Conservation (phyloP, 2,888 invertebrate genomes). For the Empis livida region DNA sequence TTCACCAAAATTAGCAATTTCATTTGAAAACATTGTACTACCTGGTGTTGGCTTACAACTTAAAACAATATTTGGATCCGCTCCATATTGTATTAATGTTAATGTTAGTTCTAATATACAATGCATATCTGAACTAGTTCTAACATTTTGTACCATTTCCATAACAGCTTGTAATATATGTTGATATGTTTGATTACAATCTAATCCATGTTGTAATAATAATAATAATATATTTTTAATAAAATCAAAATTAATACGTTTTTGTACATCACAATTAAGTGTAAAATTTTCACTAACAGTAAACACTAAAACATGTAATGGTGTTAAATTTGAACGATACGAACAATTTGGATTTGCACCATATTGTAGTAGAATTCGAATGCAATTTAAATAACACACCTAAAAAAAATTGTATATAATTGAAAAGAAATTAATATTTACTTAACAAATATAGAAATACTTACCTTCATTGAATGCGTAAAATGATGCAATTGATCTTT, state of each 20-base stretch:
- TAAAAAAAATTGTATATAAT: conserved; percentile 20
- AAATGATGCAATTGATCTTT: conserved; percentile 60
- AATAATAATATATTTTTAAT: conserved; percentile 53
- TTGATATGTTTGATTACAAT: conserved; percentile 52
- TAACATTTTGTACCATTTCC: conserved; percentile 56
- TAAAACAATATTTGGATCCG: conserved; percentile 54
- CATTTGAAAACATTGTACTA: conserved; percentile 33
- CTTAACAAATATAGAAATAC: background rate
- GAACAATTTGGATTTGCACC: conserved; percentile 64
- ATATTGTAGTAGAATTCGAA: conserved; percentile 51
- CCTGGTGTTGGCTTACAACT: conserved; percentile 33
- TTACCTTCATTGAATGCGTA: conserved; percentile 59
- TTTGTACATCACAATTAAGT: conserved; percentile 51
- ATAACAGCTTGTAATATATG: conserved; percentile 57
- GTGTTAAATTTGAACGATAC: conserved; percentile 52
- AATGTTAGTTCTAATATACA: conserved; percentile 56
- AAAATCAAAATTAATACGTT: conserved; percentile 54
- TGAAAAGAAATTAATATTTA: no score
- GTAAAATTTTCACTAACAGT: conserved; percentile 59
- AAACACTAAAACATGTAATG: conserved; percentile 55
- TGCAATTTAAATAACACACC: conserved; percentile 59
- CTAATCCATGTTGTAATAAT: conserved; percentile 52
- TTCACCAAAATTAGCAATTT: conserved; percentile 33
- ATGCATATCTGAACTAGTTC: conserved; percentile 50
- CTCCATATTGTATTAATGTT: conserved; percentile 60